Conservation (phyloP, 1,140 invertebrate species). For the Drosophila guanche region DNA sequence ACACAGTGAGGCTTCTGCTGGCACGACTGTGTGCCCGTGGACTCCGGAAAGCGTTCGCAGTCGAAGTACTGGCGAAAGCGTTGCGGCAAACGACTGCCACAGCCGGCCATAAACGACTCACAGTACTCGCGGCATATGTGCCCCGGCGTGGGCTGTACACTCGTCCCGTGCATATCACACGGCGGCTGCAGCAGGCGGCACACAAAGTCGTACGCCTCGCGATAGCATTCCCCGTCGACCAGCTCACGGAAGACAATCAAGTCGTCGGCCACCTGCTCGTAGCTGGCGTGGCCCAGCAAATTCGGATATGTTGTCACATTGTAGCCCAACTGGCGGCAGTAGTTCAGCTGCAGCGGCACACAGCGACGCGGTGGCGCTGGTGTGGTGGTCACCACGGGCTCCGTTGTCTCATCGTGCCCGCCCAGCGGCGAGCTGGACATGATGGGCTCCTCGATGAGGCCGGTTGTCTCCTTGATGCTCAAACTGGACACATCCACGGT, state of each 20-base stretch:
- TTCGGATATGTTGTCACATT: conserved; percentile 94
- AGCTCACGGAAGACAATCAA: conserved; percentile 93
- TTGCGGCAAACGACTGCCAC: conserved; percentile 89
- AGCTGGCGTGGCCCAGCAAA: conserved; percentile 87
- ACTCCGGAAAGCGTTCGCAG: conserved; percentile 92
- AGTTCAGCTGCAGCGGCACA: conserved; percentile 86
- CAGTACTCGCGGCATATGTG: conserved; percentile 93
- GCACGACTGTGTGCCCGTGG: conserved; percentile 89
- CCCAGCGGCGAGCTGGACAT: conserved; percentile 80
- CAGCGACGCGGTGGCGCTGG: conserved; percentile 87
- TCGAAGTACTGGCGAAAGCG: conserved; percentile 89
- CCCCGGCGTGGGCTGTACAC: conserved; percentile 66
- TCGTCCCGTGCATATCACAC: conserved; percentile 85
- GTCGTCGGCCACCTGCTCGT: conserved; percentile 89
- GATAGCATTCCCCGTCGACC: conserved; percentile 94
- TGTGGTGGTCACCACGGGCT: conserved; percentile 68
- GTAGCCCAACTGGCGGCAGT: conserved; percentile 90
- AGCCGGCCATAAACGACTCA: conserved; percentile 92
- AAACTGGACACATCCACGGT: conserved; percentile 88
- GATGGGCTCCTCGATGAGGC: conserved; percentile 73
- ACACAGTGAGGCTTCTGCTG: conserved; percentile 90
- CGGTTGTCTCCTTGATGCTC: conserved; percentile 86
- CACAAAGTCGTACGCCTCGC: conserved; percentile 92
- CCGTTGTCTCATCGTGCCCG: conserved; percentile 70
- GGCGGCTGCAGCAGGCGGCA: conserved; percentile 93